Percentiles rank a stretch among this genome's conserved stretches.
Evolutionary conservation across 2,888 invertebrate species (phyloP).

Genomic region (Graphium colonna): DNA sequence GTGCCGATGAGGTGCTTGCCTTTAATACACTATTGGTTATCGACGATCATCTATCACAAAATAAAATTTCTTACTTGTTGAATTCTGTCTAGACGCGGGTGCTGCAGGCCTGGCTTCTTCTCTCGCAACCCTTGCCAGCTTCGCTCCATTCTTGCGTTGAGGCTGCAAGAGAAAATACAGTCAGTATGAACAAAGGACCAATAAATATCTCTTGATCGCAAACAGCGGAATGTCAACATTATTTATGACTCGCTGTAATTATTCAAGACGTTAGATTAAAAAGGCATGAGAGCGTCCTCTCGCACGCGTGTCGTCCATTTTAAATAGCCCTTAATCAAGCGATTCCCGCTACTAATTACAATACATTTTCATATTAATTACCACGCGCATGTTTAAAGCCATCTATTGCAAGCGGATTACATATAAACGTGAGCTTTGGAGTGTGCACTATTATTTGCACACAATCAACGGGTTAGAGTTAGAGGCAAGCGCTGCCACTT

Average conservation of each 20-base stretch:
- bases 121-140: constrained; percentile 52
- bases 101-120: constrained; percentile 51
- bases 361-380: constrained; percentile 35
- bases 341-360: constrained; percentile 40
- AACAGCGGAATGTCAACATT: constrained; percentile 28
- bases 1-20: too few relatives aligned
- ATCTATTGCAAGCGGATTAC: constrained; percentile 14
- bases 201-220: constrained; percentile 10
- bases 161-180: constrained; percentile 41
- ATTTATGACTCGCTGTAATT: constrained; percentile 22
- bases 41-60: too few relatives aligned
- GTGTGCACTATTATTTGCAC: background rate
- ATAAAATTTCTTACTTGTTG: constrained; percentile 29
- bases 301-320: constrained; percentile 38
- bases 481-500: background rate
- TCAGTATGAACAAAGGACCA: constrained; percentile 11
- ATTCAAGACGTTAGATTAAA: constrained; percentile 28
- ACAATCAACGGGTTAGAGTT: background rate
- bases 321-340: constrained; percentile 44
- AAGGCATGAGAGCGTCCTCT: constrained; percentile 30
- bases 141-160: constrained; percentile 45
- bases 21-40: too few relatives aligned
- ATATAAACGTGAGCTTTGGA: constrained; percentile 1
- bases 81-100: constrained; percentile 25
- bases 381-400: constrained; percentile 25